Base-by-base conservation (phyloP, 2,797 vertebrate genomes). In the Todus mexicanus region DNA sequence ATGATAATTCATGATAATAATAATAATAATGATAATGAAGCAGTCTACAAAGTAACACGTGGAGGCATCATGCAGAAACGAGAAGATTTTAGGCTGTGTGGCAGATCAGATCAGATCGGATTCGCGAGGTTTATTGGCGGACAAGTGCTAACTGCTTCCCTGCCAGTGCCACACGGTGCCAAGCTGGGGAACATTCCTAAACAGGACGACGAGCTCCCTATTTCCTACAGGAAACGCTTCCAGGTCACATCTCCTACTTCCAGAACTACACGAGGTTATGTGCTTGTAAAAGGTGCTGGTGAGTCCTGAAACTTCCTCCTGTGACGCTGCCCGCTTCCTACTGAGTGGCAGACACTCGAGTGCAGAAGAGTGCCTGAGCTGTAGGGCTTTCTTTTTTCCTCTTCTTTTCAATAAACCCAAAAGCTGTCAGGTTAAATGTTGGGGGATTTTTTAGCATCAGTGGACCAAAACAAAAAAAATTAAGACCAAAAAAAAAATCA, bases 11-110 rank as follows among this genome's bases (percentile, higher is more conserved):
- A 68, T 51, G n/a, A 54, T 53, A 21, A 20, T 45, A 45, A 40
- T 26, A 27, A 68, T 27, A 35, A 73, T 75, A 87, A 72, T 63
- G 74, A 89, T n/a, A 60, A 84, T 85, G 94, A 89, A 94, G 93
- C 84, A 91, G 65, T 64, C 91, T 96, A 96, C 87, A 87, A 95
- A 95, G 54, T 92, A 89, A 90, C 78, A 91, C 85, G 54, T 85
- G 86, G 60, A 73, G 95, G 89, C 79, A 92, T 95, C 96, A 96
- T 96, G 97, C 90, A 96, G 91, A 92, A 85, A 76, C 31, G 40
- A 4, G 83, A 57, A 57, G 57, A 89, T 87, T 93, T 87, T 15
- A 94, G 88, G 65, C 71, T 48, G 87, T 53, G 10, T 8, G 18
- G 64, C 89, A 91, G 85, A 87, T 68, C 88, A 77, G 84, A 72